Evolutionary conservation across 2,888 invertebrate genomes (phyloP), one percentile per base, ranked within the genome.

Genomic region (Macaria liturata): DNA sequence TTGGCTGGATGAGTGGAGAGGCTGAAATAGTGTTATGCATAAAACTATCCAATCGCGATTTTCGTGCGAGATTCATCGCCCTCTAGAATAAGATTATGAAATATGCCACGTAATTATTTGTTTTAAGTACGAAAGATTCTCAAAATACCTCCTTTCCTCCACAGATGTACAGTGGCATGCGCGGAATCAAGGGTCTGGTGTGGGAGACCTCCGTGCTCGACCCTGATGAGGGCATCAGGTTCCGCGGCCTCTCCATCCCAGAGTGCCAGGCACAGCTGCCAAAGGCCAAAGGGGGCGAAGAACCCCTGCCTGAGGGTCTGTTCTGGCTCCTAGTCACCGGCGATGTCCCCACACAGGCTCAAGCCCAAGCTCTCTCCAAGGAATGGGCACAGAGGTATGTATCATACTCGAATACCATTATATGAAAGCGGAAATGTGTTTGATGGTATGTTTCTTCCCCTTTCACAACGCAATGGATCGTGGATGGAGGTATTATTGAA

Each of bases 181-280:
- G 98, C 77, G 98, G 98, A 42, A 98, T 98, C 91, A 98, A 97
- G 84, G 98, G 97, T 66, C 92, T 99, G 61, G 97, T 98, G 3
- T 98, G 97, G 89, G 98, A 98, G 86, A 98, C 98, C 0, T 98
- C 98, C 9, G 97, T 98, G 37, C 92, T 98, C 69, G 98, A 99
- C 83, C 94, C 98, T 1, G 98, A 98, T 64, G 98, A 98, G 86
- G 98, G 98, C 66, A 98, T 99, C 86, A 93, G 98, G 65, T 99
- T 98, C 94, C 95, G 98, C 59, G 98, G 98, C 39, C 94, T 96
- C 76, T 97, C 97, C 52, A 98, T 98, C 78, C 96, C 96, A 8
- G 95, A 96, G 78, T 95, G 95, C 86, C 95, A 96, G 80, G 92
- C 95, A 70, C 80, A 93, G 64, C 89, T 96, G 57, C 96, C 96